Conservation (phyloP, 2,888 invertebrate genomes). For the Saturnia pavonia region DNA sequence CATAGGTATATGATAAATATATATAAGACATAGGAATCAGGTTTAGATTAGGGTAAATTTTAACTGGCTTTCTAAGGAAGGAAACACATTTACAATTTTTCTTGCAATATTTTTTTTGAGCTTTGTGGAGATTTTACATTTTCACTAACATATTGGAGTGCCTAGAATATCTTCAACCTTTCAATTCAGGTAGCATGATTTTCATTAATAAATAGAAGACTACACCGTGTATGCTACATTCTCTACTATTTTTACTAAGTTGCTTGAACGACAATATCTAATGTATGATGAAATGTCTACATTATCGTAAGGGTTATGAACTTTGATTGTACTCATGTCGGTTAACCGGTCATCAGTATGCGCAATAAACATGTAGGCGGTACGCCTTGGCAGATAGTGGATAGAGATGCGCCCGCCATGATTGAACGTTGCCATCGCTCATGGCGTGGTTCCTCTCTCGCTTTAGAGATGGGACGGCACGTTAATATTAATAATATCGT, state of each 20-base stretch:
- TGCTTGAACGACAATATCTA: background rate
- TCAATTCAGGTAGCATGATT: no score
- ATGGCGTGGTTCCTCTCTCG: slow-evolving; percentile 34
- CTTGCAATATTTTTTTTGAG: no score
- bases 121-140: no score
- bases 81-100: no score
- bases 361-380: slow-evolving; percentile 33
- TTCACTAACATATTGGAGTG: no score
- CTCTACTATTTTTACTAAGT: background rate
- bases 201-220: background rate
- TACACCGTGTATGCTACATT: background rate
- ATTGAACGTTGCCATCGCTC: slow-evolving; percentile 63
- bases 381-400: slow-evolving; percentile 37
- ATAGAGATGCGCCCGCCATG: slow-evolving; percentile 46
- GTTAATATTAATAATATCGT: background rate
- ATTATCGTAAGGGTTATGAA: background rate
- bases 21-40: no score
- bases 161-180: no score
- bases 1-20: no score
- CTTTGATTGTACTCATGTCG: slow-evolving; percentile 21
- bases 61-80: no score
- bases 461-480: slow-evolving; percentile 17
- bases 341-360: slow-evolving; percentile 41
- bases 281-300: background rate
- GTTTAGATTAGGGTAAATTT: background rate